A percentile compares a stretch with the other conserved stretches of the same genome.
Conservation (phyloP, 2,888 invertebrate genomes). For the Leptopilina drosophilae region DNA sequence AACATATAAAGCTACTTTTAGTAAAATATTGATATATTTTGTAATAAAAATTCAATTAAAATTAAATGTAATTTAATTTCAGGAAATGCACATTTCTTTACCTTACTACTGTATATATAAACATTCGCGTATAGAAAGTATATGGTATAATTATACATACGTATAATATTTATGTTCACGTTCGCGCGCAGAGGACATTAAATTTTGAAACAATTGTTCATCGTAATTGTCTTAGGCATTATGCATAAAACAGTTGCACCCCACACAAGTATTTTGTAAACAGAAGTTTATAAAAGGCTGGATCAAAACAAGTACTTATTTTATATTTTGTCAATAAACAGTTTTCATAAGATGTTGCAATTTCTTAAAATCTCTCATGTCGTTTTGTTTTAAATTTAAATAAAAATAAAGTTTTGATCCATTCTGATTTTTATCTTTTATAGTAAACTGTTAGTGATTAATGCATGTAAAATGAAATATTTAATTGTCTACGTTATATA, state of each 20-base stretch:
- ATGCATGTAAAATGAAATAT: slow-evolving; percentile 43
- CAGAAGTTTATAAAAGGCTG: not conserved
- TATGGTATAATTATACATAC: too few relatives aligned
- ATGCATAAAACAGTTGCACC: slow-evolving; percentile 47
- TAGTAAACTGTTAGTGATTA: slow-evolving; percentile 42
- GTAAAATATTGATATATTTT: too few relatives aligned
- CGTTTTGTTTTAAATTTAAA: slow-evolving; percentile 4
- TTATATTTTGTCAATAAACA: not conserved
- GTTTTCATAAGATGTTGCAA: slow-evolving; percentile 20
- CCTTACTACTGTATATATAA: too few relatives aligned
- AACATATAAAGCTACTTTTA: too few relatives aligned
- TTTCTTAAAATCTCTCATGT: not conserved
- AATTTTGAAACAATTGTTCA: too few relatives aligned
- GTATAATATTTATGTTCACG: too few relatives aligned
- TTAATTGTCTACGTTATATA: slow-evolving; percentile 37
- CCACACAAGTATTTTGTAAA: slow-evolving; percentile 38
- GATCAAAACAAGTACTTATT: slow-evolving; percentile 34
- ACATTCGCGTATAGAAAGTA: too few relatives aligned
- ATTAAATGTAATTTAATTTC: too few relatives aligned
- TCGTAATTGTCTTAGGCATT: not conserved
- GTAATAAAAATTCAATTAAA: too few relatives aligned
- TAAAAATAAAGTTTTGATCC: slow-evolving; percentile 36
- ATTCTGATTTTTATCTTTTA: slow-evolving; percentile 35
- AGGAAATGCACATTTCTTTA: too few relatives aligned
- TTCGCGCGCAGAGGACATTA: too few relatives aligned